Evolutionary conservation across 64 coral and sea anemone genomes (phyloP).

Genomic region (Actinia tenebrosa): DNA sequence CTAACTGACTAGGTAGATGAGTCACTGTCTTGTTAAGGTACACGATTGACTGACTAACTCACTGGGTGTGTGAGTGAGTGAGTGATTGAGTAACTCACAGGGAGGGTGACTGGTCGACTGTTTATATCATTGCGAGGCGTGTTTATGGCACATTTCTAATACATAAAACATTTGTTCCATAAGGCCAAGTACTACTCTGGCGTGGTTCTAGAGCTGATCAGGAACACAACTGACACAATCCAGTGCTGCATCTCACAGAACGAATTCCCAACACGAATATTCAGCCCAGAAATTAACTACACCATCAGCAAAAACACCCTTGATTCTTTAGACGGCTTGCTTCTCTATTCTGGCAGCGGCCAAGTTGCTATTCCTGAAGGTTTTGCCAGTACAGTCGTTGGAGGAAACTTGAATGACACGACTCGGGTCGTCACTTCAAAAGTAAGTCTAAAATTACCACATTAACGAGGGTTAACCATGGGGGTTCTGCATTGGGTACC

Average conservation of each 20-base stretch:
- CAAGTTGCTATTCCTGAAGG: neutral
- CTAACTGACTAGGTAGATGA: neutral
- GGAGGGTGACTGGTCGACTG: too few species aligned
- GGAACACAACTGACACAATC: neutral
- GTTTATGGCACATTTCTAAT: neutral
- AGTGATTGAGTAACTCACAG: neutral
- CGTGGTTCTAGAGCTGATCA: neutral
- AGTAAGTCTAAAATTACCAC: neutral
- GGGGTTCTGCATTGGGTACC: too few species aligned
- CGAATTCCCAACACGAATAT: neutral
- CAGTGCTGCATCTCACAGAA: neutral
- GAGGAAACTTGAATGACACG: constrained; percentile 9
- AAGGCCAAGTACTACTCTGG: constrained; percentile 1
- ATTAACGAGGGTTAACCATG: neutral
- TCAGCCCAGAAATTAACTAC: neutral
- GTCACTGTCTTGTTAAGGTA: too few species aligned
- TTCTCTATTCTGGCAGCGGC: neutral
- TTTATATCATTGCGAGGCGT: too few species aligned
- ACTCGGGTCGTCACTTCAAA: neutral
- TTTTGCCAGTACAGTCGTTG: neutral
- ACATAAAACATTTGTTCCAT: neutral
- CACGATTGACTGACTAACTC: too few species aligned
- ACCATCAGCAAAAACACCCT: neutral
- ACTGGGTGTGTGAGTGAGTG: neutral
- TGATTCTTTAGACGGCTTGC: neutral